Base-by-base conservation (phyloP, 2,113 vertebrate species). In the Pseudolaguvia tuberculata region DNA sequence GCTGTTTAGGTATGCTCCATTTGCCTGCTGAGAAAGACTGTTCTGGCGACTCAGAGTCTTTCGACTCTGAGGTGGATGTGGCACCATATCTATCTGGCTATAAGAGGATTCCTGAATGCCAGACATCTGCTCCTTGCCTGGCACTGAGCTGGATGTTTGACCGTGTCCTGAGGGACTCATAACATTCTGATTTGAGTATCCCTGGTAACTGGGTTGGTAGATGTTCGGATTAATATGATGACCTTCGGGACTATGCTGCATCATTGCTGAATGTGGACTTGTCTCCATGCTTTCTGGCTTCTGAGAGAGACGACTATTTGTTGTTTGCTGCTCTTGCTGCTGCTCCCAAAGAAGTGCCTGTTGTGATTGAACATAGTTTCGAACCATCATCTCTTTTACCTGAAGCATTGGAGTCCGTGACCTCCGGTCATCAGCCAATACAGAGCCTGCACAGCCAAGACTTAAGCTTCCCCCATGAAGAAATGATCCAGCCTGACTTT, bases 321-420 rank as follows among this genome's bases (percentile, higher is more conserved):
- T 8, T 72, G 80, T 77, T 5, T 82, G 48, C 4, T 80, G 90
- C 8, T 91, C 84, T 75, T 91, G 88, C 27, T 90, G 91, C 72
- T 94, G 92, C 5, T 94, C 94, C 95, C 96, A 99, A 86, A 96
- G 85, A 74, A 98, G 90, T 2, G 93, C 96, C 87, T 98, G 96
- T 85, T 98, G 96, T 0, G 95, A 94, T 82, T 97, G 94, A 25
- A 97, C 93, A 2, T 99, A 98, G 82, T 92, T 95, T 70, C 95
- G 89, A 45, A 97, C 94, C 89, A 97, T 94, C 90, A 92, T 94
- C 67, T 96, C 94, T 80, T 98, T 99, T 77, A 93, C 90, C 77
- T 97, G 96, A 86, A 90, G 80, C 87, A 94, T 89, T 50, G 92
- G 91, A 5, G 91, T 90, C 85, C 93, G 93, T 5, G 86, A 91